These are phyloP conservation scores for Chaunax sp. DNA, from an alignment of 2,797 vertebrate species.

Conservation along the genomic window DNA sequence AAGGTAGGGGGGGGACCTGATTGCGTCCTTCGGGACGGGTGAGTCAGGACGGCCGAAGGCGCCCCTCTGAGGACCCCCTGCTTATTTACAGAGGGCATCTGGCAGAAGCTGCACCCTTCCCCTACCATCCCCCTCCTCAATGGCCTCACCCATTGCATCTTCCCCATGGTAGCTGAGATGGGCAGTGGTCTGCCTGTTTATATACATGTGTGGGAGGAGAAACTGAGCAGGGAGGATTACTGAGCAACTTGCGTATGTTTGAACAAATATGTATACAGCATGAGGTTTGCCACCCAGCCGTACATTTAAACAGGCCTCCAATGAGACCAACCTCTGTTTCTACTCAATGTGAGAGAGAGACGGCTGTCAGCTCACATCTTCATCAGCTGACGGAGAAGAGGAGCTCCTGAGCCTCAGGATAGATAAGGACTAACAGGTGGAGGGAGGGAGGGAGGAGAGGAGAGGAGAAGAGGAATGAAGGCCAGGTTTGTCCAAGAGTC, in stretches of 20 bases:
- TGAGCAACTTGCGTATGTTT: conserved; percentile 93
- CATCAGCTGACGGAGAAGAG: conserved; percentile 35
- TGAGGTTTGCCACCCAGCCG: conserved; percentile 79
- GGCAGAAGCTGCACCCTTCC: conserved; percentile 80
- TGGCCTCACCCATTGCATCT: conserved; percentile 51
- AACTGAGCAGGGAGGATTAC: conserved; percentile 82
- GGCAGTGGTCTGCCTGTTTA: conserved; percentile 67
- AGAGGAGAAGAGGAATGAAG: conserved; percentile 9
- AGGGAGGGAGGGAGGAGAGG: not conserved
- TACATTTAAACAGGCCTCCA: conserved; percentile 63
- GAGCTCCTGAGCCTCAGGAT: conserved; percentile 64
- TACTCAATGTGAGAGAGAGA: conserved; percentile 42
- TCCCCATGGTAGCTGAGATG: conserved; percentile 45
- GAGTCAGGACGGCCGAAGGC: conserved; percentile 88
- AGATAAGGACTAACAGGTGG: conserved; percentile 75
- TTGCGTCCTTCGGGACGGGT: conserved; percentile 90
- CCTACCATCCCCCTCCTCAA: conserved; percentile 25
- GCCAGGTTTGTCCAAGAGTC: conserved; percentile 13
- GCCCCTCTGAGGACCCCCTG: conserved; percentile 90
- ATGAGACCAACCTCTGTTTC: conserved; percentile 61
- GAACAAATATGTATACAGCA: conserved; percentile 89
- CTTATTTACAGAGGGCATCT: conserved; percentile 96
- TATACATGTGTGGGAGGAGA: conserved; percentile 63
- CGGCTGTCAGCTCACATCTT: conserved; percentile 61
- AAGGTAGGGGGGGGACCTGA: conserved; percentile 79